Conservation (phyloP, 2,797 vertebrate species). For the Anas bernieri region DNA sequence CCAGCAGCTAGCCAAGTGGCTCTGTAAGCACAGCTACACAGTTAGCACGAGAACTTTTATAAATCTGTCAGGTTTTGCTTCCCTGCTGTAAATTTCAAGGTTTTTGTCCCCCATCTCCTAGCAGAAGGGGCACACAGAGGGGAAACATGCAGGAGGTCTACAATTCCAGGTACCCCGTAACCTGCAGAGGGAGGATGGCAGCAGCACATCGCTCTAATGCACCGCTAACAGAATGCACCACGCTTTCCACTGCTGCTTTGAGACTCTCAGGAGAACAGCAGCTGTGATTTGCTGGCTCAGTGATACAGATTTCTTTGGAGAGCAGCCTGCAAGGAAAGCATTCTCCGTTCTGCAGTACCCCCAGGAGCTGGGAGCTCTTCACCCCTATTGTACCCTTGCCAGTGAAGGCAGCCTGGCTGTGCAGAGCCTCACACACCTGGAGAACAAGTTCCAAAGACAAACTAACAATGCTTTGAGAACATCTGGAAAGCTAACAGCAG, state of each 20-base stretch:
- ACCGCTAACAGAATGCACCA: background rate
- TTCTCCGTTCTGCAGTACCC: fast-evolving
- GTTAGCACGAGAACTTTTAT: background rate
- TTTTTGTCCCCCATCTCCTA: background rate
- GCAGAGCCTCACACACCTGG: background rate
- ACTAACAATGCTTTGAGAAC: background rate
- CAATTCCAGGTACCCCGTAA: background rate
- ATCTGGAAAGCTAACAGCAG: background rate
- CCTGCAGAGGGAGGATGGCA: background rate
- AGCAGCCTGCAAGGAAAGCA: fast-evolving
- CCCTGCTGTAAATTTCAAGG: background rate
- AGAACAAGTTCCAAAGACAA: background rate
- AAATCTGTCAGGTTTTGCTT: background rate
- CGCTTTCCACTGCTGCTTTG: background rate
- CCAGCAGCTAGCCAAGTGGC: background rate
- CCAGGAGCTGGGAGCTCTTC: fast-evolving
- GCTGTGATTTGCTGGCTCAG: background rate
- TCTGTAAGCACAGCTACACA: fast-evolving
- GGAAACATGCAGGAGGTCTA: background rate
- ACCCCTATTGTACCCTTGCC: background rate
- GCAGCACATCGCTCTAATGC: background rate
- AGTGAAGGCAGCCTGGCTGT: background rate
- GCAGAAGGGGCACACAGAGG: background rate
- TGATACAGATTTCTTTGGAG: fast-evolving
- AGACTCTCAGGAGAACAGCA: background rate